Percentiles rank a stretch among this genome's conserved stretches.
Evolutionary conservation across 2,113 vertebrate species (phyloP).

Genomic region (Lates calcarifer): DNA sequence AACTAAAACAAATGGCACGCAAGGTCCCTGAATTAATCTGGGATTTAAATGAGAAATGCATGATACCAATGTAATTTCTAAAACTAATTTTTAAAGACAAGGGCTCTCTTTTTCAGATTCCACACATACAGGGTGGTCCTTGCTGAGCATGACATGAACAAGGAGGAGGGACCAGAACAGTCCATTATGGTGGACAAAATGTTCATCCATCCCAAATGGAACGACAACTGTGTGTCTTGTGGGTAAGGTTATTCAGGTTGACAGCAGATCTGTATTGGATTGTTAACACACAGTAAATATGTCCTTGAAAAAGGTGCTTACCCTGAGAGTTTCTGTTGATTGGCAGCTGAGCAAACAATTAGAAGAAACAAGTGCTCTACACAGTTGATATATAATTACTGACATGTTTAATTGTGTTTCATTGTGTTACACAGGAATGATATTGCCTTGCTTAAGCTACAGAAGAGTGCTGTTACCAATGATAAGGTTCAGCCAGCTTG

Average conservation of each 20-base stretch:
- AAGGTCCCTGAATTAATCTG: neutral
- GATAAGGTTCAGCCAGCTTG: conserved; percentile 76
- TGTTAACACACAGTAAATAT: neutral
- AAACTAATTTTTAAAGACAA: neutral
- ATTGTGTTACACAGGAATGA: conserved; percentile 69
- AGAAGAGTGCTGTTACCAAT: conserved; percentile 65
- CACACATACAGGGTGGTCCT: conserved; percentile 78
- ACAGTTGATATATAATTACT: neutral
- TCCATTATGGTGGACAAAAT: conserved; percentile 73
- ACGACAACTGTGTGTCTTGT: conserved; percentile 75
- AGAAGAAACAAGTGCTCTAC: neutral
- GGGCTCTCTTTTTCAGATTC: conserved; percentile 59
- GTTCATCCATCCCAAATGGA: conserved; percentile 78
- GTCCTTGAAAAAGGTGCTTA: neutral
- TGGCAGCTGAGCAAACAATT: conserved; percentile 31
- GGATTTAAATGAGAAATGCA: neutral
- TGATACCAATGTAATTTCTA: neutral
- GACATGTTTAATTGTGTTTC: neutral
- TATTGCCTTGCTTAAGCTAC: conserved; percentile 77
- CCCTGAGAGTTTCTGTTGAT: conserved; percentile 11
- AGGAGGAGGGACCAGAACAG: conserved; percentile 76
- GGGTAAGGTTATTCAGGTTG: conserved; percentile 61
- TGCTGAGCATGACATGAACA: conserved; percentile 72
- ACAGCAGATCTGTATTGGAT: neutral
- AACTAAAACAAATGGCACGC: neutral